Evolutionary conservation across 92 coral and sea anemone species (phyloP), one percentile per base, ranked within the genome.

Genomic region (Pocillopora meandrina): DNA sequence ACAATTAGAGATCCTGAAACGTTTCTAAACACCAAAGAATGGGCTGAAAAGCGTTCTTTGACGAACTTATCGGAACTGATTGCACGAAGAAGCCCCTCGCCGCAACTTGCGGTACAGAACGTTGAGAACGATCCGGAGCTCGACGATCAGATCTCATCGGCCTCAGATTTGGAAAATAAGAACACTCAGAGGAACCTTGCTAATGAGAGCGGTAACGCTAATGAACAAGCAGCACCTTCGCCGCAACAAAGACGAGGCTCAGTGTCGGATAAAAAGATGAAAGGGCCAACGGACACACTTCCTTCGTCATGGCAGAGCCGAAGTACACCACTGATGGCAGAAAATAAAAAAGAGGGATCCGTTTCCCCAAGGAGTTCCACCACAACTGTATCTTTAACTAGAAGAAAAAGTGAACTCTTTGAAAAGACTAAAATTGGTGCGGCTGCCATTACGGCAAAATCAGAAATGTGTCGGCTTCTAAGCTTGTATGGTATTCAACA

Each of bases 1-100:
- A 91, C 95, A 2, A 92, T 90, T 23, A 68, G 95, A 57, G 98
- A 94, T 75, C 91, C 95, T 36, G 66, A 73, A 52, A 64, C 83
- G 19, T 88, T 79, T 77, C 83, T 89, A 52, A 94, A 94, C 76
- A 89, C 98, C n/a, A 72, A 69, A 58, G 98, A 93, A 76, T 90
- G 93, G 98, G 98, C 98, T 36, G 87, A 74, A 34, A 79, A 76
- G 74, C 82, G 90, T 36, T 88, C 93, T 58, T 83, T 92, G 61
- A 73, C 80, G 5, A 78, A 82, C 76, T 81, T 94, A 19, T 89
- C 87, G 12, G 92, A 89, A 61, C 66, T 91, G 63, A 92, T 92
- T 60, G 90, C 90, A 31, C 77, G 75, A 19, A 89, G 83, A 61
- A 86, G 71, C 62, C 90, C 95, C 2, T 62, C 88, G n/a, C 88